phyloP scores from a whole-genome alignment of 2,797 vertebrate species.

The Ibycter americanus region DNA sequence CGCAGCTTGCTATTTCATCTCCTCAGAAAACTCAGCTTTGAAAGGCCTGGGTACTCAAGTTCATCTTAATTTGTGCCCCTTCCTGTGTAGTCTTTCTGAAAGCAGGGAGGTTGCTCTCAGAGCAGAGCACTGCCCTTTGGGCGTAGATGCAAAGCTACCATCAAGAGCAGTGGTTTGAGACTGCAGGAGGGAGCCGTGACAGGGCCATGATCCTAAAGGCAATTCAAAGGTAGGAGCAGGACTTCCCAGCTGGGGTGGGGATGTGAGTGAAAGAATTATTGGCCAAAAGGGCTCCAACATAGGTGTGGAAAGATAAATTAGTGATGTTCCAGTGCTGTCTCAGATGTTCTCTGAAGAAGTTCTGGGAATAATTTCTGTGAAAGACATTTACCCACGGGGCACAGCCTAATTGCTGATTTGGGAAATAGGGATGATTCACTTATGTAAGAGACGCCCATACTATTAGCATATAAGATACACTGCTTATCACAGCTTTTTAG shows the following conservation, averaged over 20 bases:
- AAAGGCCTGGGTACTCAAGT: background rate
- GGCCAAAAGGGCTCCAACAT: background rate
- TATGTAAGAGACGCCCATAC: slow-evolving; percentile 33
- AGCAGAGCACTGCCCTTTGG: background rate
- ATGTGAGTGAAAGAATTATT: background rate
- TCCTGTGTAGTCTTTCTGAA: background rate
- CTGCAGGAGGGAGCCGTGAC: background rate
- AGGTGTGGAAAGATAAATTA: slow-evolving; percentile 38
- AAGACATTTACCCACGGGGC: slow-evolving; percentile 62
- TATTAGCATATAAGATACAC: slow-evolving; percentile 37
- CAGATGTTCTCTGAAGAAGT: slow-evolving; percentile 55
- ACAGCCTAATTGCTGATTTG: slow-evolving; percentile 63
- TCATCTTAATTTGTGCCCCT: background rate
- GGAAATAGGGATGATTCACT: slow-evolving; percentile 55
- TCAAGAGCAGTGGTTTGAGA: background rate
- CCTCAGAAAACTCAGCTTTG: background rate
- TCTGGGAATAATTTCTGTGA: slow-evolving; percentile 47
- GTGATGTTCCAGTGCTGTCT: slow-evolving; percentile 36
- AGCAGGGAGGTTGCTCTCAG: background rate
- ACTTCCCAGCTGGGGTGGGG: background rate
- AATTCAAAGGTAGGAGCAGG: background rate
- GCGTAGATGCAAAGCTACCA: background rate
- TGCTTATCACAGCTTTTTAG: slow-evolving; percentile 41
- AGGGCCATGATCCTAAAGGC: background rate
- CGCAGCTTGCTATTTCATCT: background rate